phyloP scores from a whole-genome alignment of 2,797 vertebrate species.

The Euthynnus affinis region DNA sequence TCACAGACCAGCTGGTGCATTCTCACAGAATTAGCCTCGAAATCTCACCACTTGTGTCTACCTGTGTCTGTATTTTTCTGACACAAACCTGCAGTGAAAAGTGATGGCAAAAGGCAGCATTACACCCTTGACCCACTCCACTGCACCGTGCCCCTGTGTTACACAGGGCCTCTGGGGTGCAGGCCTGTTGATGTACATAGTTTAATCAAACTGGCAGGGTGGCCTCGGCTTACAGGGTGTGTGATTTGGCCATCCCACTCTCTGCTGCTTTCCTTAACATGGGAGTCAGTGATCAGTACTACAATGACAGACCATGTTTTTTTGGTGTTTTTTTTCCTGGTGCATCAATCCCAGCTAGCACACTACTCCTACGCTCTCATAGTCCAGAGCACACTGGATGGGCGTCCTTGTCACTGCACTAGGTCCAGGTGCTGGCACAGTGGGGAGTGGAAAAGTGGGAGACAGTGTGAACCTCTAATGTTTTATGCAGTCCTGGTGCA shows the following conservation, averaged over 20 bases:
- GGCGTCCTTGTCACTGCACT: constrained; percentile 29
- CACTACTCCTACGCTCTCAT: constrained; percentile 4
- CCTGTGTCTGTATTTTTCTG: constrained; percentile 36
- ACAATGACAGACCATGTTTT: constrained; percentile 13
- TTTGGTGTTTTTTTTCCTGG: constrained; percentile 44
- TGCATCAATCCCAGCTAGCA: constrained; percentile 24
- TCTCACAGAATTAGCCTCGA: constrained; percentile 54
- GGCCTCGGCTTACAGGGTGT: constrained; percentile 53
- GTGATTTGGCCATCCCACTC: constrained; percentile 55
- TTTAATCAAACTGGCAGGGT: constrained; percentile 76
- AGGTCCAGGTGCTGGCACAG: constrained; percentile 24
- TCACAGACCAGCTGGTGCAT: constrained; percentile 65
- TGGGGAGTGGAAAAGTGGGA: constrained; percentile 22
- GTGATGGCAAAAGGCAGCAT: constrained; percentile 65
- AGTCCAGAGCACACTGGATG: constrained; percentile 15
- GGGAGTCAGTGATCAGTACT: constrained; percentile 41
- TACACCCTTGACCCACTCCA: constrained; percentile 58
- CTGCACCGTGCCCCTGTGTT: constrained; percentile 52
- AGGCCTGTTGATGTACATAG: constrained; percentile 57
- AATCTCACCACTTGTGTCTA: constrained; percentile 48
- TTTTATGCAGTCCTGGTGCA: constrained; percentile 32
- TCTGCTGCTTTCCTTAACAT: constrained; percentile 25
- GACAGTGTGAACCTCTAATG: constrained; percentile 35
- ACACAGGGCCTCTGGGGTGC: constrained; percentile 53
- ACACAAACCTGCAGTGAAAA: constrained; percentile 58